These are phyloP conservation scores for Pyrocoelia pectoralis DNA, from an alignment of 2,888 invertebrate species.

Conservation along the genomic window DNA sequence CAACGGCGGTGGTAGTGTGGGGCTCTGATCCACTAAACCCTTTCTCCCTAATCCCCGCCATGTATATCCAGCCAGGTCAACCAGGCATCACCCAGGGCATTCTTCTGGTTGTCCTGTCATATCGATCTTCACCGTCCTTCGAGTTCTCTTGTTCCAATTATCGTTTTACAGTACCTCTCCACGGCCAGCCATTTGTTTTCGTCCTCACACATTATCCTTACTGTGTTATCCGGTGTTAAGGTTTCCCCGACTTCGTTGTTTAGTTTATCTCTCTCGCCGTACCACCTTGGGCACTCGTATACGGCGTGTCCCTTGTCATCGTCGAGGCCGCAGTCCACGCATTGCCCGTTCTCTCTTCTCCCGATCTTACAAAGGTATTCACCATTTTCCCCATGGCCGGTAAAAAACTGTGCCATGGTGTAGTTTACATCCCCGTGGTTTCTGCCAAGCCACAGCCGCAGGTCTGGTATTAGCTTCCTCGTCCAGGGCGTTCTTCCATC, in stretches of 20 bases:
- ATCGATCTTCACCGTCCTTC: no score
- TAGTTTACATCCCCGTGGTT: background rate
- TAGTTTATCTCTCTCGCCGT: background rate
- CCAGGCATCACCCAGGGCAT: no score
- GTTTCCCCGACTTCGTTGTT: background rate
- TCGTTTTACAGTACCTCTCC: background rate
- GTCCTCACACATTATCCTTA: no score
- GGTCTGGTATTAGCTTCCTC: background rate
- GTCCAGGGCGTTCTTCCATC: background rate
- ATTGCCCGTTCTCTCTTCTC: background rate
- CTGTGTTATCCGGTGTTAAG: background rate
- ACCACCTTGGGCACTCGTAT: background rate
- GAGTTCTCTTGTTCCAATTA: no score
- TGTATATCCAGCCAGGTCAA: no score
- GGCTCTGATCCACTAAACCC: no score
- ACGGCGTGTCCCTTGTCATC: background rate
- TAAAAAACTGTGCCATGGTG: no score
- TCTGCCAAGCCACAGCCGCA: background rate
- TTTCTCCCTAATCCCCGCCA: no score
- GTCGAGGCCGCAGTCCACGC: no score
- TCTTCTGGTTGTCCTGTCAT: no score
- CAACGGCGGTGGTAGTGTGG: no score
- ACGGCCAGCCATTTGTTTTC: background rate
- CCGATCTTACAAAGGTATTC: background rate
- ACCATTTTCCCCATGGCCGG: no score